Evolutionary conservation across 2,113 vertebrate genomes (phyloP).

Genomic region (Takifugu bimaculatus): DNA sequence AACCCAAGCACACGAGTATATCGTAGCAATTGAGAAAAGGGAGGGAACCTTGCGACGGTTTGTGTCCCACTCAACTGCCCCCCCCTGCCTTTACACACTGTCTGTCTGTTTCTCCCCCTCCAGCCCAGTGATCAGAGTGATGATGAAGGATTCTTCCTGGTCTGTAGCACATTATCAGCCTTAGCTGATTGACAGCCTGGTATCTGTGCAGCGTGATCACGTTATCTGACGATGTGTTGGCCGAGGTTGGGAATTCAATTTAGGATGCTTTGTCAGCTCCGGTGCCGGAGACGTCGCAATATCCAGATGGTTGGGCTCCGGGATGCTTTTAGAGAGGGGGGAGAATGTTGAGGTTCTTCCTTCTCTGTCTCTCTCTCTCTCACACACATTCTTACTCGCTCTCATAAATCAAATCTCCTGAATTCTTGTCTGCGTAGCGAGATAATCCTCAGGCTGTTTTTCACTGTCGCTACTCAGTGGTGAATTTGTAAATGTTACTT

Average conservation of each 20-base stretch:
- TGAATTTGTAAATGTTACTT: slow-evolving; percentile 65
- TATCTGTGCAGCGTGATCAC: slow-evolving; percentile 59
- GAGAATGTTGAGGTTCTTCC: slow-evolving; percentile 25
- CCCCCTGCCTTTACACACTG: not conserved
- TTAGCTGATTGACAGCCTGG: slow-evolving; percentile 56
- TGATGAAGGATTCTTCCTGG: slow-evolving; percentile 58
- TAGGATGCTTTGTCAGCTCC: slow-evolving; percentile 65
- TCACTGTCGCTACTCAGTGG: slow-evolving; percentile 50
- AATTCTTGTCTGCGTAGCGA: slow-evolving; percentile 68
- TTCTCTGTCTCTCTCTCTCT: not conserved
- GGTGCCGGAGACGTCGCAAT: slow-evolving; percentile 47
- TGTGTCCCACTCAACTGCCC: not conserved
- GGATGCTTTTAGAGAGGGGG: slow-evolving; percentile 33
- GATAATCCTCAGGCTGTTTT: slow-evolving; percentile 72
- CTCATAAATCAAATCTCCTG: slow-evolving; percentile 68
- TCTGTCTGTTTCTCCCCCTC: slow-evolving; percentile 8
- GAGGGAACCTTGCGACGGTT: no score
- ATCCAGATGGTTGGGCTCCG: slow-evolving; percentile 46
- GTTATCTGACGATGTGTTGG: slow-evolving; percentile 54
- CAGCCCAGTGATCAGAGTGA: slow-evolving; percentile 54
- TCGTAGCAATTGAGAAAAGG: no score
- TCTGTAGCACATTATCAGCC: slow-evolving; percentile 50
- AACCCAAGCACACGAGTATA: no score
- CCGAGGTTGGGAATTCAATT: slow-evolving; percentile 63
- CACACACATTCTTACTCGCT: slow-evolving; percentile 8